These are phyloP conservation scores for Aphodius granarius DNA, from an alignment of 2,888 invertebrate genomes.

Conservation along the genomic window DNA sequence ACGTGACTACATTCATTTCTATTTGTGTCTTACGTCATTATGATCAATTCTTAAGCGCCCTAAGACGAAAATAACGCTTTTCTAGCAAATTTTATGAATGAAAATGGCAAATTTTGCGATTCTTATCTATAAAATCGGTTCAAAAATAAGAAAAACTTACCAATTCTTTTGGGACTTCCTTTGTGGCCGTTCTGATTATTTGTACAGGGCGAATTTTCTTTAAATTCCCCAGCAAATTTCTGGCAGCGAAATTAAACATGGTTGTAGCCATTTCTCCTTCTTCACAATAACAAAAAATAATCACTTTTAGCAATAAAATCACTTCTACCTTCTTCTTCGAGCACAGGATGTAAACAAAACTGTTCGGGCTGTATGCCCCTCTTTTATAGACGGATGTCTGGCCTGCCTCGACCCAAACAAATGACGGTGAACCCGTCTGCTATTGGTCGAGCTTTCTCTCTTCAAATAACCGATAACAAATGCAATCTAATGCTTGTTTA, in stretches of 20 bases:
- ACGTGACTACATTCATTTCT: background rate
- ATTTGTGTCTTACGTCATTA: background rate
- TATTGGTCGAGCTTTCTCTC: background rate
- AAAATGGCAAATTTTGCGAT: background rate
- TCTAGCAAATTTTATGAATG: background rate
- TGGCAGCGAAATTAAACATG: background rate
- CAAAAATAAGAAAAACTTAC: background rate
- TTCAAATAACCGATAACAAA: background rate
- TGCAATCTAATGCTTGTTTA: background rate
- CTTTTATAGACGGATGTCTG: background rate
- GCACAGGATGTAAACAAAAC: background rate
- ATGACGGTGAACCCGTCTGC: background rate
- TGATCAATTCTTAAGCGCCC: background rate
- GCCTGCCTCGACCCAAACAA: background rate
- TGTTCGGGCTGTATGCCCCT: background rate
- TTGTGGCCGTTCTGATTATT: background rate
- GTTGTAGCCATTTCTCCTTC: background rate
- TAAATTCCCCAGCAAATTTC: background rate
- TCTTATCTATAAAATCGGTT: too few species aligned
- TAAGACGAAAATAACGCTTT: background rate
- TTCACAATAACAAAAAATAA: too few species aligned
- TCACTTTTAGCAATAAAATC: background rate
- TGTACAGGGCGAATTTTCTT: background rate
- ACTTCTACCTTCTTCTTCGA: background rate
- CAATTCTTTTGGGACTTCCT: background rate